Evolutionary conservation across 2,113 vertebrate genomes (phyloP).

Genomic region (Pitta sordida): DNA sequence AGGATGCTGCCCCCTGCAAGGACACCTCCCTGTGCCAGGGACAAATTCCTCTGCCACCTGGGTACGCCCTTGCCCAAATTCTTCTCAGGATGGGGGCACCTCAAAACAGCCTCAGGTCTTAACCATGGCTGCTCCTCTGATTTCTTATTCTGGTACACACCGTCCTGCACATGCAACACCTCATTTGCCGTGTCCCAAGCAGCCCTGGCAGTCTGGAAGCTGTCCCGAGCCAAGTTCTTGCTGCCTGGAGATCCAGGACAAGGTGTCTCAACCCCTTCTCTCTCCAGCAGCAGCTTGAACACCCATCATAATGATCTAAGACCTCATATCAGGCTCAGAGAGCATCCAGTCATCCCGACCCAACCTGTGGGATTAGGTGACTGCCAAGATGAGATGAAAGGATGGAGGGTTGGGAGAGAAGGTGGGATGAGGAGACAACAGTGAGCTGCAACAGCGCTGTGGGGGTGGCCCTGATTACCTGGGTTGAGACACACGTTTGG

Average conservation of each 20-base stretch:
- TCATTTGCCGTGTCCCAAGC: background rate
- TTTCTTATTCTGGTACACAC: background rate
- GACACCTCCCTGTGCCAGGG: background rate
- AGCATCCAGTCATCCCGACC: background rate
- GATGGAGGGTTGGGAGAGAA: background rate
- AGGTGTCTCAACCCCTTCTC: background rate
- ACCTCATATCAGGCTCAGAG: background rate
- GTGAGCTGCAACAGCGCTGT: background rate
- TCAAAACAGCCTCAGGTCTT: background rate
- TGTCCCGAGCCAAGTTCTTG: fast-evolving
- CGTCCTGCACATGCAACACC: background rate
- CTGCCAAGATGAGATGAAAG: background rate
- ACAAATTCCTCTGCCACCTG: background rate
- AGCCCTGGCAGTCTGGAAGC: background rate
- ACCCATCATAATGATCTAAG: background rate
- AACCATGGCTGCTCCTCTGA: background rate
- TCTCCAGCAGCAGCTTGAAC: background rate
- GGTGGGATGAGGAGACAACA: background rate
- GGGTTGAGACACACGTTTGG: background rate
- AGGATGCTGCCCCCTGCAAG: background rate
- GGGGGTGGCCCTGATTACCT: background rate
- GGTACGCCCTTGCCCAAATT: background rate
- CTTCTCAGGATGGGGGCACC: background rate
- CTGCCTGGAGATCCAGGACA: background rate
- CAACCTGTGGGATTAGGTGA: background rate